Evolutionary conservation across 2,888 invertebrate species (phyloP).

Genomic region (Blastobasis adustella): DNA sequence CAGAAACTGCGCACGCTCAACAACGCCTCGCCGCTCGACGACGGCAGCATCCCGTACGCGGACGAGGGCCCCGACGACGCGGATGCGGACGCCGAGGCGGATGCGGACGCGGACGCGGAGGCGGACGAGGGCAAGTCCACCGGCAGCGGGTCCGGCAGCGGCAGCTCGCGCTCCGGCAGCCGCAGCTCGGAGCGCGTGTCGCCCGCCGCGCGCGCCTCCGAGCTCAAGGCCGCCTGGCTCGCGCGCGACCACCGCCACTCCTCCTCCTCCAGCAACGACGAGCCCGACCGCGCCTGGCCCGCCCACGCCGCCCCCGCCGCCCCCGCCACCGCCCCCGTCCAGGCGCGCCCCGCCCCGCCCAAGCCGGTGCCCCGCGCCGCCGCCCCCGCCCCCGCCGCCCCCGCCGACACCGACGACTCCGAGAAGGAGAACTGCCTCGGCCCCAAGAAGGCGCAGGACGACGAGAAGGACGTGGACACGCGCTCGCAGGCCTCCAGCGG

Average conservation of each 20-base stretch:
- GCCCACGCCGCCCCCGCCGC: conserved; percentile 12
- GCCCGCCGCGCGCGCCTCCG: conserved; percentile 46
- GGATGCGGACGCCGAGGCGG: conserved; percentile 81
- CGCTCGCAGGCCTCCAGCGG: conserved; percentile 73
- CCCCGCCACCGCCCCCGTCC: conserved; percentile 22
- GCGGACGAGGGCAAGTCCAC: conserved; percentile 52
- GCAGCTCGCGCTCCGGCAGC: conserved; percentile 26
- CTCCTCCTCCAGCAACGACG: conserved; percentile 48
- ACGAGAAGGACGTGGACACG: conserved; percentile 87
- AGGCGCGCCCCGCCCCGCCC: conserved; percentile 57
- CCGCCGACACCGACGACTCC: conserved; percentile 49
- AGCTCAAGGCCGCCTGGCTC: conserved; percentile 64
- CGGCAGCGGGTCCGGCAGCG: conserved; percentile 45
- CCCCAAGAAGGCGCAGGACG: conserved; percentile 72
- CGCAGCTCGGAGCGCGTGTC: conserved; percentile 27
- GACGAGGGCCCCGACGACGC: conserved; percentile 79
- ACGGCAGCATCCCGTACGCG: conserved; percentile 82
- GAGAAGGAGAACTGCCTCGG: conserved; percentile 55
- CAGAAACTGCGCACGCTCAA: conserved; percentile 85
- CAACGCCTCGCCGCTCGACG: conserved; percentile 78
- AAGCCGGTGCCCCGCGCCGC: conserved; percentile 28
- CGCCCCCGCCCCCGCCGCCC: conserved; percentile 21
- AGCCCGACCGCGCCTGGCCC: conserved; percentile 25
- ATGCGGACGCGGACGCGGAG: conserved; percentile 81
- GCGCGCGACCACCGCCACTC: conserved; percentile 57